Evolutionary conservation across 2,113 vertebrate species (phyloP).

Genomic region (Callocephalon fimbriatum): DNA sequence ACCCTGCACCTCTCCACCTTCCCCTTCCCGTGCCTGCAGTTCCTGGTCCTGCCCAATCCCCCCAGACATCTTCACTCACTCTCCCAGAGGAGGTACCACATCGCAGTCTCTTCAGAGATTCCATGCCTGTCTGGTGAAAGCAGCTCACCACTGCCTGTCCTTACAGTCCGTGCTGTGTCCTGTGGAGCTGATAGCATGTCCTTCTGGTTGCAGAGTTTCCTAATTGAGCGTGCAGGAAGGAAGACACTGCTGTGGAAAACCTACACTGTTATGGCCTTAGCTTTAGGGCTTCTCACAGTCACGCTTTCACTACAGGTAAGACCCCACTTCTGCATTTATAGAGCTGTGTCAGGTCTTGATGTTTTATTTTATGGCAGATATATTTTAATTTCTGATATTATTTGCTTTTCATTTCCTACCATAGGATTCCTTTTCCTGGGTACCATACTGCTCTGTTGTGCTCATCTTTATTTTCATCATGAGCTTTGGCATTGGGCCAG

Average conservation of each 20-base stretch:
- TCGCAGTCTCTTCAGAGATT: background rate
- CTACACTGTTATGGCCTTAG: conserved; percentile 71
- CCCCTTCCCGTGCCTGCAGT: background rate
- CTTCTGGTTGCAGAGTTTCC: conserved; percentile 73
- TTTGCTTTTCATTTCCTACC: background rate
- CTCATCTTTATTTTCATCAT: conserved; percentile 82
- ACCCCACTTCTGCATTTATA: background rate
- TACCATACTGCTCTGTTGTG: conserved; percentile 83
- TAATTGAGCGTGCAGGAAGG: conserved; percentile 78
- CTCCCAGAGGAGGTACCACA: background rate
- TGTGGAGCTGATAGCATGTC: background rate
- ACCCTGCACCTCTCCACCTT: background rate
- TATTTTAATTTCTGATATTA: background rate
- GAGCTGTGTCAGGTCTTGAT: background rate
- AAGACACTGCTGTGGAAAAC: conserved; percentile 74
- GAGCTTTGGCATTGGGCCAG: conserved; percentile 80
- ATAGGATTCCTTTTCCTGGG: conserved; percentile 75
- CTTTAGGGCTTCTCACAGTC: conserved; percentile 78
- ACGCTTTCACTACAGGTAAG: conserved; percentile 81
- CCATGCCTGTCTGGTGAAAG: background rate
- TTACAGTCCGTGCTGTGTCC: background rate
- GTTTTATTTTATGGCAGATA: background rate
- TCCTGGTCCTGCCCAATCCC: background rate
- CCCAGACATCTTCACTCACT: background rate
- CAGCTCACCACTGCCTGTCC: background rate